A percentile compares a stretch with the other conserved stretches of the same genome.
These are phyloP conservation scores for Bubo scandiacus DNA, from an alignment of 2,113 vertebrate species.

Conservation along the genomic window DNA sequence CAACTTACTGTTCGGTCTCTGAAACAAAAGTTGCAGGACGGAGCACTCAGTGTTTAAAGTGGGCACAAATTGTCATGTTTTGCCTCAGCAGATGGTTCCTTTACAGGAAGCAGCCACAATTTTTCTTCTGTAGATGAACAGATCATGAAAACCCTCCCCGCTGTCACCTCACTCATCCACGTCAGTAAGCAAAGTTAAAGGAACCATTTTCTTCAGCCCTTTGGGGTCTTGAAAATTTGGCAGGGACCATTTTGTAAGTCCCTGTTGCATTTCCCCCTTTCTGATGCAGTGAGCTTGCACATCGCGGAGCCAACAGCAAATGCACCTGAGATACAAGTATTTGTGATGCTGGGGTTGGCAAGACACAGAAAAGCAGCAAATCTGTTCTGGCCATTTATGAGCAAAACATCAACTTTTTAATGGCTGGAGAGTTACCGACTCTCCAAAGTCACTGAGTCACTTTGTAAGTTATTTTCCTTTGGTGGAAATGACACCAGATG, in stretches of 20 bases:
- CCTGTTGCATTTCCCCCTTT: not conserved
- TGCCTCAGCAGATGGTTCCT: not conserved
- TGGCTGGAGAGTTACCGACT: not conserved
- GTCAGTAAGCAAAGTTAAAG: not conserved
- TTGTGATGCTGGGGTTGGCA: not conserved
- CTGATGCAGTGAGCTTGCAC: not conserved
- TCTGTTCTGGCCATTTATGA: not conserved
- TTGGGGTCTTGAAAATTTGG: not conserved
- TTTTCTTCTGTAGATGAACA: not conserved
- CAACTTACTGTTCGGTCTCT: not conserved
- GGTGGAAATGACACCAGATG: not conserved
- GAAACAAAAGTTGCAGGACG: not conserved
- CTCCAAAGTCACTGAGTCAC: not conserved
- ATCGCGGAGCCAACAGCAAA: fast-evolving
- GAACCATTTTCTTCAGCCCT: not conserved
- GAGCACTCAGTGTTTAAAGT: not conserved
- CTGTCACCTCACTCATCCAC: not conserved
- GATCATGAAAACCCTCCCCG: not conserved
- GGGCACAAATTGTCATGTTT: not conserved
- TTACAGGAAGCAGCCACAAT: slow-evolving; percentile 27
- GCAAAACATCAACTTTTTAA: not conserved
- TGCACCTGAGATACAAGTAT: not conserved
- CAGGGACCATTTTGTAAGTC: not conserved
- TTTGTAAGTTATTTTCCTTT: not conserved
- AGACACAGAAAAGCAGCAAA: not conserved